phyloP scores from a whole-genome alignment of 2,113 vertebrate genomes.

The Pycnonotus jocosus region DNA sequence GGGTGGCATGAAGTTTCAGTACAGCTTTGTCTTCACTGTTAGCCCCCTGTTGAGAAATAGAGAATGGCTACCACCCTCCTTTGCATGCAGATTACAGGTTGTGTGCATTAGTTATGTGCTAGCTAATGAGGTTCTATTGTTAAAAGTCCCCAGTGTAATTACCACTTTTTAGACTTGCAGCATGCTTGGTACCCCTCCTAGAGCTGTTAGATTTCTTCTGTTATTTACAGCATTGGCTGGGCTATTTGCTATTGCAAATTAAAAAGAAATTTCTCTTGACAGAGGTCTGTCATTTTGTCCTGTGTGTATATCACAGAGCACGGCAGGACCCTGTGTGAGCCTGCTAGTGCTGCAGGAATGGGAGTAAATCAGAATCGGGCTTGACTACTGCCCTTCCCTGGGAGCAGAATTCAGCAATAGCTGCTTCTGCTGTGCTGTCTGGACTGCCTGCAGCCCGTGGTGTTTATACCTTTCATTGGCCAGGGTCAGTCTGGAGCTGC shows the following conservation, averaged over 20 bases:
- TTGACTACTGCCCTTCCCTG: background rate
- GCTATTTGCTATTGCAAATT: background rate
- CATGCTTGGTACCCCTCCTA: background rate
- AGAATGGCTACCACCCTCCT: background rate
- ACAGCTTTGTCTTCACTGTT: background rate
- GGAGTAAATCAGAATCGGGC: background rate
- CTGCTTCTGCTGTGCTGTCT: background rate
- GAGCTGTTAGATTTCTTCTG: background rate
- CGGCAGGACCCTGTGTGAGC: background rate
- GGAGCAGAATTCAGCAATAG: background rate
- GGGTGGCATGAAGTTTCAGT: background rate
- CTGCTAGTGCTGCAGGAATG: background rate
- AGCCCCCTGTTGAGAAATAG: background rate
- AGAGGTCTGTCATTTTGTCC: background rate
- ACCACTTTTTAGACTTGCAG: background rate
- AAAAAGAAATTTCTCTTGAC: background rate
- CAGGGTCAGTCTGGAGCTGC: background rate
- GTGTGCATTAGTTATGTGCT: background rate
- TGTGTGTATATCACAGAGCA: background rate
- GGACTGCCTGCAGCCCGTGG: background rate
- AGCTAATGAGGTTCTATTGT: background rate
- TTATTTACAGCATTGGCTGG: background rate
- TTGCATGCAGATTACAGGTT: background rate
- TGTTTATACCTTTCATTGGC: rapidly evolving
- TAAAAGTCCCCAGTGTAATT: background rate